Evolutionary conservation across 1,140 invertebrate genomes (phyloP).

Genomic region (Polypedilum vanderplanki): DNA sequence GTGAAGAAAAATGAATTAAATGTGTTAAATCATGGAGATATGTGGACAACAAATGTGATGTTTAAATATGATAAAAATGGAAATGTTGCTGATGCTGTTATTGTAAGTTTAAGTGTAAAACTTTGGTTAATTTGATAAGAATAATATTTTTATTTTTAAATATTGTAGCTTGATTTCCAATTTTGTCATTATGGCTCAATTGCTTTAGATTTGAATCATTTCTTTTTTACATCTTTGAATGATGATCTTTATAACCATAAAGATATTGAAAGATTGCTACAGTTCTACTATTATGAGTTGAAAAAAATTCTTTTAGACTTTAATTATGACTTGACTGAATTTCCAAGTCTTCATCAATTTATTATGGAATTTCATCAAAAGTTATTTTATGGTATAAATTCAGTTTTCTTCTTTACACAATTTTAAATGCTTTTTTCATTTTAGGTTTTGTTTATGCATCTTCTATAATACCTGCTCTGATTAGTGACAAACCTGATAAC

Average conservation of each 20-base stretch:
- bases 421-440: background rate
- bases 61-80: slow-evolving; percentile 39
- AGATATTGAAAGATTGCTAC: slow-evolving; percentile 37
- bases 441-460: background rate
- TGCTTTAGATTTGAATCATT: slow-evolving; percentile 38
- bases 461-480: background rate
- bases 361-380: background rate
- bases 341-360: background rate
- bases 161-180: slow-evolving; percentile 41
- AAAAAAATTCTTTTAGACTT: slow-evolving; percentile 34
- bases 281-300: slow-evolving; percentile 36
- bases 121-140: too few species aligned
- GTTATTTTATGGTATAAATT: background rate
- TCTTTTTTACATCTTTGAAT: slow-evolving; percentile 38
- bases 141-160: too few species aligned
- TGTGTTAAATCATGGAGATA: slow-evolving; percentile 58
- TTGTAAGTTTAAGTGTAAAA: slow-evolving; percentile 36
- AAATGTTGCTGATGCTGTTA: slow-evolving; percentile 37
- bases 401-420: background rate
- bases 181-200: slow-evolving; percentile 35
- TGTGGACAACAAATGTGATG: slow-evolving; percentile 43
- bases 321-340: slow-evolving; percentile 32
- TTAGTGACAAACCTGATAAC: background rate
- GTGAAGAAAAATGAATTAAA: slow-evolving; percentile 46
- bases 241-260: slow-evolving; percentile 34